phyloP scores from a whole-genome alignment of 1,140 invertebrate species.

The Elysia chlorotica region DNA sequence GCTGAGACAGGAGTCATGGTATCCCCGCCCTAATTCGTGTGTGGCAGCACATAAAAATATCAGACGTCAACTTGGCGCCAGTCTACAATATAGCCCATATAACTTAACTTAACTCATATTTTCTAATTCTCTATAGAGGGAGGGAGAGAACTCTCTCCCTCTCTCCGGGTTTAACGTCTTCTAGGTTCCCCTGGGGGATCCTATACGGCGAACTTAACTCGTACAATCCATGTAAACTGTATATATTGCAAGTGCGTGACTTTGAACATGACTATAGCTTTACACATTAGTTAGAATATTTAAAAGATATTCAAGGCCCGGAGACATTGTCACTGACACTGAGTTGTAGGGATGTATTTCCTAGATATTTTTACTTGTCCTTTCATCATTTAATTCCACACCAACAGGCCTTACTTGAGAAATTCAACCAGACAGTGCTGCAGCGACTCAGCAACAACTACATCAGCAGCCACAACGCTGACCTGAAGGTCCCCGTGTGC shows the following conservation, averaged over 20 bases:
- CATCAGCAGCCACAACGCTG: conserved; percentile 37
- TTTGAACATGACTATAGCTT: neutral
- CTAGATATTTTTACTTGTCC: neutral
- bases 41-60: no score
- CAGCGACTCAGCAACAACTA: conserved; percentile 49
- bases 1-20: no score
- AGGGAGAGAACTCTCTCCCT: no score
- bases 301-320: neutral
- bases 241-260: no score
- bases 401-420: conserved; percentile 35
- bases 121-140: no score
- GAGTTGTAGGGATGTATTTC: neutral
- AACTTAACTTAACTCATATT: no score
- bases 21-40: no score
- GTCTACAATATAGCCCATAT: no score
- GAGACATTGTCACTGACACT: neutral
- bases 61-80: no score
- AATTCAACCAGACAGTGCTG: conserved; percentile 48
- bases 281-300: neutral
- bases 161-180: no score
- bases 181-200: no score
- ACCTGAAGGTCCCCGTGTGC: conserved; percentile 47
- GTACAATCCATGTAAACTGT: neutral
- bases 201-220: no score
- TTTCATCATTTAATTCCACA: neutral